These are phyloP conservation scores for Sycobia sp. DNA, from an alignment of 1,140 invertebrate genomes.

Conservation along the genomic window DNA sequence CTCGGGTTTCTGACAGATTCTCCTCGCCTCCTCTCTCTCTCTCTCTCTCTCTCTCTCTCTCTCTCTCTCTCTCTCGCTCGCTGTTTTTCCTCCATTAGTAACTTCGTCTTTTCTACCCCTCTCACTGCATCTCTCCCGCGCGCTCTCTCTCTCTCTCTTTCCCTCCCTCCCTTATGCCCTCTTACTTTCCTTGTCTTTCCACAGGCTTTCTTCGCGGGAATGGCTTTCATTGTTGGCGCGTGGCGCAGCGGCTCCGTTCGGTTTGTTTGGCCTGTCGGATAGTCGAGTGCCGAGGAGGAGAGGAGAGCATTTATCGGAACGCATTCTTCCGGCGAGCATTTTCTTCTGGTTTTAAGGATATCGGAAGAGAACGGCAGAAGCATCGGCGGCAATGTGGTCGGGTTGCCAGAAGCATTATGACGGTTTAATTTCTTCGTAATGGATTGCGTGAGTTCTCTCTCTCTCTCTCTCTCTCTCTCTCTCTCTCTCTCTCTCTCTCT, in stretches of 20 bases:
- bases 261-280: constrained; percentile 16
- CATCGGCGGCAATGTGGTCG: no score
- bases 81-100: constrained; percentile 55
- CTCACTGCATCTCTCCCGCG: constrained; percentile 2
- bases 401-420: no score
- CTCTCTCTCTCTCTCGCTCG: no score
- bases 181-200: neutral
- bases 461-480: neutral
- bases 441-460: no score
- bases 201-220: constrained; percentile 9
- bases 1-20: no score
- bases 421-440: constrained; percentile 22
- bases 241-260: neutral
- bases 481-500: neutral
- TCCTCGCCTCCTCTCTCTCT: no score
- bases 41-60: no score
- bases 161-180: neutral
- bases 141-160: neutral
- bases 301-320: constrained; percentile 12
- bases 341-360: neutral
- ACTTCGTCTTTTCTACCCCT: no score
- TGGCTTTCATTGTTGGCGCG: constrained; percentile 27
- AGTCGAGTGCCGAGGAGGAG: no score
- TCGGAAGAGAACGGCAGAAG: no score
- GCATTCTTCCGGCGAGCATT: constrained; percentile 2